Evolutionary conservation across 2,113 vertebrate species (phyloP), one percentile per base, ranked within the genome.

Genomic region (Mustela lutreola): DNA sequence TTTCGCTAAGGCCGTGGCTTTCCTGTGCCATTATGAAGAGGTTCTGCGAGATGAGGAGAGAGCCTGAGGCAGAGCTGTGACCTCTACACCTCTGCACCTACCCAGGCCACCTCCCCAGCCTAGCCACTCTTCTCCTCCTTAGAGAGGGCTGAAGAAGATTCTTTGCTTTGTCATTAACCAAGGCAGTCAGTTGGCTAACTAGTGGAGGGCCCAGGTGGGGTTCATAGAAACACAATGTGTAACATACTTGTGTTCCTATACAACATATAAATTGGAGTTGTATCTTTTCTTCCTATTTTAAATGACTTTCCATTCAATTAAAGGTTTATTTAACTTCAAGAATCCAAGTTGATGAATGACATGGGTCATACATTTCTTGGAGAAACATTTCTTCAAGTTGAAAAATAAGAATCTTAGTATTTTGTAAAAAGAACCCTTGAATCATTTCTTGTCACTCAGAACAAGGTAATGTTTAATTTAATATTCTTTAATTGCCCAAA

Each of bases 81-180:
- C 39, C 33, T n/a, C 39, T 50, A 24, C 0, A 26, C 48, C 15
- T 22, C 7, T 48, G 11, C 0, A 2, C 2, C 0, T 22, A 9
- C 82, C n/a, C 80, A 11, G 11, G 60, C 7, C 53, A n/a, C 19
- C 26, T 28, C 28, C 63, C 28, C 28, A 31, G 5, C 4, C 62
- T 7, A 56, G 28, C 6, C 0, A 1, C 10, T 28, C 11, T 4
- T 62, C 26, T 50, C 71, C 1, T 24, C 31, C 7, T 12, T 65
- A 79, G 24, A 60, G 53, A 67, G 1, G 16, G 26, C 11, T 60
- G 53, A 91, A 39, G 39, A 26, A 42, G 11, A 31, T 21, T 71
- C 50, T 92, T 84, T 28, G 26, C 18, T 60, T 48, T 67, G 9
- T 75, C 21, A 2, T 33, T 42, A 7, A 39, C 65, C 50, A 96